These are phyloP conservation scores for Pseudanteris insignis DNA, from an alignment of 2,888 invertebrate species.

Conservation along the genomic window DNA sequence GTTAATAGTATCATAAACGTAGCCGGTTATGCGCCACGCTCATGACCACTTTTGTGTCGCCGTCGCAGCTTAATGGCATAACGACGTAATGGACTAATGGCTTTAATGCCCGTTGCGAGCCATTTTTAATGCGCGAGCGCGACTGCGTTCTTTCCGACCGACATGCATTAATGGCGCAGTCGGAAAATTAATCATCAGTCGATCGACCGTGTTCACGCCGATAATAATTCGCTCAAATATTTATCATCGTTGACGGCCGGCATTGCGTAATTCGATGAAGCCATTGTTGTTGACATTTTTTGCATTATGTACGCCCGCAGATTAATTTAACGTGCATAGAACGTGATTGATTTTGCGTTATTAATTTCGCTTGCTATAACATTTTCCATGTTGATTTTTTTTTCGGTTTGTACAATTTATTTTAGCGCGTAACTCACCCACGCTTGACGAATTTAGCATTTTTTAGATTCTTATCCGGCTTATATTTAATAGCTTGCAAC, in stretches of 20 bases:
- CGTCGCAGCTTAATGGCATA: slow-evolving; percentile 22
- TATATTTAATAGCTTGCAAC: too few relatives aligned
- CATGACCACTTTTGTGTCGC: slow-evolving; percentile 52
- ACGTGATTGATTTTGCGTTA: too few relatives aligned
- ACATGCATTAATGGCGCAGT: slow-evolving; percentile 13
- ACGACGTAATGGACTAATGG: slow-evolving; percentile 41
- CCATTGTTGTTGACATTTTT: too few relatives aligned
- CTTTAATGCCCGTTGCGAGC: slow-evolving; percentile 24
- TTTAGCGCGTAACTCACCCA: too few relatives aligned
- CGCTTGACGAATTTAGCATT: too few relatives aligned
- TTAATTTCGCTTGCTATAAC: too few relatives aligned
- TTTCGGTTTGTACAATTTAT: too few relatives aligned
- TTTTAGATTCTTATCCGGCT: too few relatives aligned
- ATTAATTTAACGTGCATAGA: too few relatives aligned
- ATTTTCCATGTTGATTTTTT: too few relatives aligned
- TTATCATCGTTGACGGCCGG: slow-evolving; percentile 12
- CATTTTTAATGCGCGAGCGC: slow-evolving; percentile 34
- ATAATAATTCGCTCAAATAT: slow-evolving; percentile 7
- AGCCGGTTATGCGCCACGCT: slow-evolving; percentile 49
- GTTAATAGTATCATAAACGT: slow-evolving; percentile 61
- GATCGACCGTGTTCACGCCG: slow-evolving; percentile 8
- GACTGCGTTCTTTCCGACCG: slow-evolving; percentile 5
- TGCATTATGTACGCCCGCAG: too few relatives aligned
- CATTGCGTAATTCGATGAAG: too few relatives aligned
- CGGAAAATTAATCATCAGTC: slow-evolving; percentile 27